phyloP scores from a whole-genome alignment of 2,113 vertebrate genomes.

The Empidonax alnorum region DNA sequence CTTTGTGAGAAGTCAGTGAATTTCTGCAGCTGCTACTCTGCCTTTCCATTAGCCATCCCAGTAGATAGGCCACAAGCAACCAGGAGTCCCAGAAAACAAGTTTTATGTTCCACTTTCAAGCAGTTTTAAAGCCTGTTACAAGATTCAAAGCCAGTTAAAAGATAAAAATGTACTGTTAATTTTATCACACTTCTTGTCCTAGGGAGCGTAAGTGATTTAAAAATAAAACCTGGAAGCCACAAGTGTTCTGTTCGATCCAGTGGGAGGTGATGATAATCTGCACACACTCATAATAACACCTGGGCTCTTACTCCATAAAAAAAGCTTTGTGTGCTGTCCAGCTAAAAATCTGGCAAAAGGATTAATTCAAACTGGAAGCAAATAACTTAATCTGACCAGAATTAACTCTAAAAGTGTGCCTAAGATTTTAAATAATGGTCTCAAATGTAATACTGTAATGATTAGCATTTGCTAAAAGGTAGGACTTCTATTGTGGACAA shows the following conservation, averaged over 20 bases:
- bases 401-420: background rate
- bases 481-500: background rate
- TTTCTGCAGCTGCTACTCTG: background rate
- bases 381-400: slow-evolving; percentile 29
- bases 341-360: slow-evolving; percentile 31
- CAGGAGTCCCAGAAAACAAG: background rate
- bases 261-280: slow-evolving; percentile 33
- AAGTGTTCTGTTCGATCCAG: background rate
- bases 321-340: slow-evolving; percentile 37
- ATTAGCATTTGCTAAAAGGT: background rate
- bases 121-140: background rate
- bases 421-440: background rate
- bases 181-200: background rate
- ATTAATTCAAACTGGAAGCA: slow-evolving; percentile 17
- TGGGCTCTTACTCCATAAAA: slow-evolving; percentile 53
- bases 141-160: background rate
- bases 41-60: background rate
- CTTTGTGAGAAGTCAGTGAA: background rate
- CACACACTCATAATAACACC: slow-evolving; percentile 35
- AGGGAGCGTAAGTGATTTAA: background rate
- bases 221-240: slow-evolving; percentile 45
- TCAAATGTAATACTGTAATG: background rate
- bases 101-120: background rate
- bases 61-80: background rate
- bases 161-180: background rate